Evolutionary conservation across 1,140 invertebrate species (phyloP).

Genomic region (Proales similis): DNA sequence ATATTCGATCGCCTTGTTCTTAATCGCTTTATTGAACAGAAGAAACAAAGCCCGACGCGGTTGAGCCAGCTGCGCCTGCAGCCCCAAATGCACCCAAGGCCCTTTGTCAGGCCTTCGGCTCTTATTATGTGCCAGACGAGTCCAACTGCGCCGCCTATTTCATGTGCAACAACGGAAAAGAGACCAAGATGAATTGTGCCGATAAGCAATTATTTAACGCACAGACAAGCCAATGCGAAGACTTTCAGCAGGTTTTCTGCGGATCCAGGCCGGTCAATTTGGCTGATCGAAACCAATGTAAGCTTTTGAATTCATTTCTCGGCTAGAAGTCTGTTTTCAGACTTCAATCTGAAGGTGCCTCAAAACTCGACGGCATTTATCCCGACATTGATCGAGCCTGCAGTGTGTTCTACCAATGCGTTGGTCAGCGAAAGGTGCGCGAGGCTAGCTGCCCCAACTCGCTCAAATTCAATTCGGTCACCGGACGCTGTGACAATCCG

Average conservation of each 20-base stretch:
- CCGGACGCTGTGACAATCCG: slow-evolving; percentile 14
- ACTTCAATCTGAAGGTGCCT: background rate
- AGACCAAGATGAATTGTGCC: slow-evolving; percentile 4
- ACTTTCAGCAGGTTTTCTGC: slow-evolving; percentile 25
- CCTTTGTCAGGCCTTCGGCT: slow-evolving; percentile 7
- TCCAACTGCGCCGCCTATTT: slow-evolving; percentile 16
- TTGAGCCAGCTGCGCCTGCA: background rate
- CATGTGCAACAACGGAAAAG: slow-evolving; percentile 20
- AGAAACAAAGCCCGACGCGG: slow-evolving; percentile 2
- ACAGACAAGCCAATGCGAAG: slow-evolving; percentile 31
- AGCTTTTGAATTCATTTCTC: background rate
- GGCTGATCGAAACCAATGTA: slow-evolving; percentile 22
- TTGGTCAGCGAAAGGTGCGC: slow-evolving; percentile 12
- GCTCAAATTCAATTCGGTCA: slow-evolving; percentile 28
- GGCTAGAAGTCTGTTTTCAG: background rate
- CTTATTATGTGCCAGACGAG: slow-evolving; percentile 10
- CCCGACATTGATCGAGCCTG: slow-evolving; percentile 18
- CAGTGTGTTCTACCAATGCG: slow-evolving; percentile 30
- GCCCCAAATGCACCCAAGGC: background rate
- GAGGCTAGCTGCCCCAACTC: slow-evolving; percentile 28
- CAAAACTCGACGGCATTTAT: slow-evolving; percentile 35
- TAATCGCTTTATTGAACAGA: too few species aligned
- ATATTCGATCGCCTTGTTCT: too few species aligned
- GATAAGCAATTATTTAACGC: slow-evolving; percentile 37
- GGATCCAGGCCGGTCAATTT: slow-evolving; percentile 13